Conservation (phyloP, 2,113 vertebrate genomes). For the Cyanoliseus patagonus region DNA sequence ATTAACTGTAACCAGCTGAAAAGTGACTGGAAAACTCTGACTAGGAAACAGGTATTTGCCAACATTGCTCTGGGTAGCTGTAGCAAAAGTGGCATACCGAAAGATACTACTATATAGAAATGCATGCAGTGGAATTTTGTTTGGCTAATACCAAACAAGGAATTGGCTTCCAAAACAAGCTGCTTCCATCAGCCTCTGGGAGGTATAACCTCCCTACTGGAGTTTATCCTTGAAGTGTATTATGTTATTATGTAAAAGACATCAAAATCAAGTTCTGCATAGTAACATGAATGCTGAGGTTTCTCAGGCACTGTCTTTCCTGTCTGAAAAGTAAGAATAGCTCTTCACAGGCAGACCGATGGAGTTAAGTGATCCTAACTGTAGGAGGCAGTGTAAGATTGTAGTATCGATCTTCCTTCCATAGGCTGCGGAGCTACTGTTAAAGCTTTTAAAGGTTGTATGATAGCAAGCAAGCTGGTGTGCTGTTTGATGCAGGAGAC, state of each 20-base stretch:
- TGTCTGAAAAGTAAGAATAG: background rate
- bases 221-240: background rate
- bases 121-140: background rate
- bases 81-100: background rate
- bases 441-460: background rate
- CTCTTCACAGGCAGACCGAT: background rate
- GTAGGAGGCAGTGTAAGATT: background rate
- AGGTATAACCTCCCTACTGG: background rate
- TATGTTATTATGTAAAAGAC: background rate
- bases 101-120: background rate
- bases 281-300: background rate
- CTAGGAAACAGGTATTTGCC: background rate
- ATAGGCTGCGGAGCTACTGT: background rate
- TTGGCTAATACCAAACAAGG: background rate
- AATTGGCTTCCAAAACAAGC: background rate
- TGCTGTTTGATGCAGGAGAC: background rate
- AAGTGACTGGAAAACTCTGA: background rate
- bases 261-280: background rate
- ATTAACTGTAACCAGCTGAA: background rate
- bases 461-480: background rate
- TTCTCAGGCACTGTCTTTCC: background rate
- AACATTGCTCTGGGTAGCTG: background rate
- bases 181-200: background rate
- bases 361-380: background rate
- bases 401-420: background rate